Evolutionary conservation across 2,797 vertebrate genomes (phyloP).

Genomic region (Scomberomorus guttatus): DNA sequence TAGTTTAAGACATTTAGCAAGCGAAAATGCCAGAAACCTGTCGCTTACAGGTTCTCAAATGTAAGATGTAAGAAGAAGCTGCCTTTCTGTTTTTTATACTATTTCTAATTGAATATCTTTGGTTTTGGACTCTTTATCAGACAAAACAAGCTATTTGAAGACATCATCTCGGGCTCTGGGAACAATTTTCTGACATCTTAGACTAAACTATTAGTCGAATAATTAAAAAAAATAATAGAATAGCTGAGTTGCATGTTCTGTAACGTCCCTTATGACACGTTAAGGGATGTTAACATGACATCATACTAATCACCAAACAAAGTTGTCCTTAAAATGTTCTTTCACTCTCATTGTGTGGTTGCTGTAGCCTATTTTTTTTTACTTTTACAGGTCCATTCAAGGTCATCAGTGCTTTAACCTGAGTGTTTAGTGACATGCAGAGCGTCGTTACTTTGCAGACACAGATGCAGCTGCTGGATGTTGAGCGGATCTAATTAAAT

Average conservation of each 20-base stretch:
- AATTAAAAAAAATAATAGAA: not conserved
- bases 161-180: not conserved
- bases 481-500: conserved; percentile 85
- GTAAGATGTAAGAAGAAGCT: not conserved
- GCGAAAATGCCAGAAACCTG: not conserved
- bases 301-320: conserved; percentile 1
- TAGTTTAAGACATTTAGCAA: not conserved
- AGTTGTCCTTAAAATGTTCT: conserved; percentile 10
- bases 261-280: not conserved
- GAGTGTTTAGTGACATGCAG: conserved; percentile 45
- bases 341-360: conserved; percentile 26
- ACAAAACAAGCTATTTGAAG: not conserved
- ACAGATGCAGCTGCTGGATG: conserved; percentile 63
- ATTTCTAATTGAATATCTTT: not conserved
- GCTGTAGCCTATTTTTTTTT: not conserved
- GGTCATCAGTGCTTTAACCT: conserved; percentile 26
- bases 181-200: not conserved
- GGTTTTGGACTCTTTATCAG: not conserved
- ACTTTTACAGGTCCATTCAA: conserved; percentile 44
- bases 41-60: not conserved
- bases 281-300: not conserved
- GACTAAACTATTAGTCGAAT: not conserved
- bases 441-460: conserved; percentile 50
- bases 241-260: not conserved
- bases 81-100: not conserved